Percentiles rank a stretch among this genome's conserved stretches.
Conservation (phyloP, 2,113 vertebrate species). For the Boulengeromyrus knoepffleri region DNA sequence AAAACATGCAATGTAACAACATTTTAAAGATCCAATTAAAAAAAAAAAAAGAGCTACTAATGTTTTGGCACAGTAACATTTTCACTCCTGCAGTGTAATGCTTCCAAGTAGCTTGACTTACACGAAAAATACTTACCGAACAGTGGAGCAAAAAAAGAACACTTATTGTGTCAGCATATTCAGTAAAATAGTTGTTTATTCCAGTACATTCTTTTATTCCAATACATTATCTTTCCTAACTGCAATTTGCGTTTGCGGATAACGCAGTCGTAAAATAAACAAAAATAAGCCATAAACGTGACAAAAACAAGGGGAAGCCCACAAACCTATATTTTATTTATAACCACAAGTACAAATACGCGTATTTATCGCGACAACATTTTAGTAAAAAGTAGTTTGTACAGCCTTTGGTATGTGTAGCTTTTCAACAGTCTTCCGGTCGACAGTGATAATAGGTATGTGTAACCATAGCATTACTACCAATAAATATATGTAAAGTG, state of each 20-base stretch:
- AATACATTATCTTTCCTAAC: background rate
- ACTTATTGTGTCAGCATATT: background rate
- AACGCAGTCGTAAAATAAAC: background rate
- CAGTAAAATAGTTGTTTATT: background rate
- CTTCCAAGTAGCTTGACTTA: background rate
- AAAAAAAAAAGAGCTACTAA: background rate
- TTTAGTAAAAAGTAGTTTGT: background rate
- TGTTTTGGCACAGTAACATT: background rate
- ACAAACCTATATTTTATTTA: background rate
- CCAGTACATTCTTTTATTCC: background rate
- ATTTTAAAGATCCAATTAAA: background rate
- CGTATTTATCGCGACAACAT: background rate
- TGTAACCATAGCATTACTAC: background rate
- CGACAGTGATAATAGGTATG: background rate
- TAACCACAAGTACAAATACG: background rate
- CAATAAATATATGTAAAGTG: background rate
- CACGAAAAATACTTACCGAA: background rate
- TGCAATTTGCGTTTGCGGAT: background rate
- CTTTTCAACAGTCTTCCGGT: background rate
- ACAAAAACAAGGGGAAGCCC: background rate
- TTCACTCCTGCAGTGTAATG: background rate
- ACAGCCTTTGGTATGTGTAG: background rate
- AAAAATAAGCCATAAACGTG: background rate
- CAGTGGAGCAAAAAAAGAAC: background rate
- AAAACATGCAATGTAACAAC: background rate